Conservation (phyloP, 2,797 vertebrate genomes). For the Lepus oiostolus region DNA sequence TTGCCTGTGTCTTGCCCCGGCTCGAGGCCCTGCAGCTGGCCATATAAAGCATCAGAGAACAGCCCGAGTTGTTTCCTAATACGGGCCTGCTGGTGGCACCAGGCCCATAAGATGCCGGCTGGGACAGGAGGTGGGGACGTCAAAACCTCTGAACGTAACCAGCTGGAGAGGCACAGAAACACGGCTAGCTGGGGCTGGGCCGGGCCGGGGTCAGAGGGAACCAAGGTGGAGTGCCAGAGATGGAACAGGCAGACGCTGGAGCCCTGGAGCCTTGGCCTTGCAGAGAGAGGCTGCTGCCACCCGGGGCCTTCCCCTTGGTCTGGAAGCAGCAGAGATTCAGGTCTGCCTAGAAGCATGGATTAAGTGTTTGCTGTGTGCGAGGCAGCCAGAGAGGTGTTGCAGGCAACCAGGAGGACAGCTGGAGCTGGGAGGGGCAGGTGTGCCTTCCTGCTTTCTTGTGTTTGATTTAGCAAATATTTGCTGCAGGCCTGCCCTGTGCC, state of each 20-base stretch:
- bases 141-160: slow-evolving; percentile 15
- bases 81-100: slow-evolving; percentile 77
- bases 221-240: fast-evolving
- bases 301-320: fast-evolving
- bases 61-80: slow-evolving; percentile 86
- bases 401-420: neutral
- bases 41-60: slow-evolving; percentile 83
- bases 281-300: fast-evolving
- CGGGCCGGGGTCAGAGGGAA: neutral
- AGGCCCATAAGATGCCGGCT: slow-evolving; percentile 24
- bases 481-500: neutral
- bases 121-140: neutral
- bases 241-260: neutral
- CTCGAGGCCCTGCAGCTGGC: slow-evolving; percentile 32
- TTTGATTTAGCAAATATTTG: neutral
- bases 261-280: neutral
- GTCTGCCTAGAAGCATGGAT: neutral
- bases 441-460: neutral
- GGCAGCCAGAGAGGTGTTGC: neutral
- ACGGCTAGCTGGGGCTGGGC: neutral
- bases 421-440: neutral
- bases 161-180: neutral
- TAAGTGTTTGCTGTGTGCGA: neutral
- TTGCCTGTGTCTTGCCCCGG: neutral
- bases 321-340: neutral